phyloP scores from a whole-genome alignment of 2,888 invertebrate genomes.

The Tinea semifulvella region DNA sequence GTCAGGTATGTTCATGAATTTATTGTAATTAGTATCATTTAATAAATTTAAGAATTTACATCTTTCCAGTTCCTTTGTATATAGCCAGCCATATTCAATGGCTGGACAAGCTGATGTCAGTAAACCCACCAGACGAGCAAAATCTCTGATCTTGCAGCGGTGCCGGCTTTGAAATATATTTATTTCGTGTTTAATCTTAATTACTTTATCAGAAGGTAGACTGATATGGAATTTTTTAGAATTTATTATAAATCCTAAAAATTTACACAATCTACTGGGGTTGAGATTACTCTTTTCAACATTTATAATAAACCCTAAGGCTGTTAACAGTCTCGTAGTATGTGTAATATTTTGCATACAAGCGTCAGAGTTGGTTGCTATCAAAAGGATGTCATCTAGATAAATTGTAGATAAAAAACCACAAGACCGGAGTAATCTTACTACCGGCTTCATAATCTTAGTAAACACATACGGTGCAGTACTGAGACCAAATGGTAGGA shows the following conservation, averaged over 20 bases:
- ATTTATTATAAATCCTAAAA: slow-evolving; percentile 11
- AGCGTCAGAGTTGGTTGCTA: background rate
- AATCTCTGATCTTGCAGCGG: slow-evolving; percentile 12
- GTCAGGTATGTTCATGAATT: background rate
- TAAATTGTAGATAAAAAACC: slow-evolving; percentile 9
- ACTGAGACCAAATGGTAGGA: slow-evolving; percentile 15
- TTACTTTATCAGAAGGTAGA: background rate
- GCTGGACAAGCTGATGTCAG: slow-evolving; percentile 15
- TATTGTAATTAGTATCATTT: slow-evolving; percentile 2
- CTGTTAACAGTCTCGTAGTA: background rate
- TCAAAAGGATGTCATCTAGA: slow-evolving; percentile 9
- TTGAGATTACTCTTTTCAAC: slow-evolving; percentile 4
- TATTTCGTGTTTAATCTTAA: background rate
- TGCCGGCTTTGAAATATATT: background rate
- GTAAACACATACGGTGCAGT: too few species aligned
- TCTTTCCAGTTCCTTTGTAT: slow-evolving; percentile 17
- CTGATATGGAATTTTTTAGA: background rate
- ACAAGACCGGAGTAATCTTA: background rate
- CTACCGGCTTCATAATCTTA: slow-evolving; percentile 9
- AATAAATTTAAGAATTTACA: slow-evolving; percentile 14
- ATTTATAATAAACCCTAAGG: slow-evolving; percentile 12
- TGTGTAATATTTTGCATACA: background rate
- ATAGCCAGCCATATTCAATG: slow-evolving; percentile 16
- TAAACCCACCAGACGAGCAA: slow-evolving; percentile 16
- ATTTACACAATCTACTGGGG: slow-evolving; percentile 12